Base-by-base conservation (phyloP, 2,888 invertebrate species). In the Sminthurinus aureus region DNA sequence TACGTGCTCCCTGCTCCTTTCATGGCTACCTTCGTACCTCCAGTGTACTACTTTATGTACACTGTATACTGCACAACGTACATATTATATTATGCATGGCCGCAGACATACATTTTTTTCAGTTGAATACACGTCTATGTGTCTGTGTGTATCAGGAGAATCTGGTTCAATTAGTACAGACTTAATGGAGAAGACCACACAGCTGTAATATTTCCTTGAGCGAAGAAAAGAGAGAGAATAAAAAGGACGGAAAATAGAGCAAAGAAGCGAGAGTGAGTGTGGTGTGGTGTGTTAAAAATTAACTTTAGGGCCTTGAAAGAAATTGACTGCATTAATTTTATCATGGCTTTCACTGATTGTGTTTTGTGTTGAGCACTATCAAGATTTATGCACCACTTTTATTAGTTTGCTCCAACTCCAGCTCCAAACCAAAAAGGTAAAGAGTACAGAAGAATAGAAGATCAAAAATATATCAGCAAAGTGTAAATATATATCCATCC, bases 281-380 rank as follows among this genome's bases (percentile, higher is more conserved):
- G 67, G 67, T n/a, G 67, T 79, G 24, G 51, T 50, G 69, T 13
- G 79, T 79, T 79, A 79, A 79, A 79, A 79, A 79, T 79, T 67
- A 79, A 79, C 67, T 79, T 79, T 79, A 67, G 69, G 69, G 79
- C 67, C 69, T 20, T 66, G n/a, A 69, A 79, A 79, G 79, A 79
- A 67, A 79, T 79, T 79, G 79, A 67, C 20, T 79, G 79, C 69
- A 79, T 79, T 79, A 79, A 79, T 79, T 79, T 79, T 79, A 79
- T 79, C 79, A 79, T 77, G 52, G 77, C 58, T 77, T 24, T 38
- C 38, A 38, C 20, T 69, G 69, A 67, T 79, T 79, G 22, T 79
- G n/a, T 50, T 26, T 79, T 79, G 22, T 79, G n/a, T 50, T 26
- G 79, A 79, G 18, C 67, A 69, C 24, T 12, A 79, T 69, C 66